Evolutionary conservation across 2,113 vertebrate species (phyloP), one percentile per base, ranked within the genome.

Genomic region (Oplegnathus fasciatus): DNA sequence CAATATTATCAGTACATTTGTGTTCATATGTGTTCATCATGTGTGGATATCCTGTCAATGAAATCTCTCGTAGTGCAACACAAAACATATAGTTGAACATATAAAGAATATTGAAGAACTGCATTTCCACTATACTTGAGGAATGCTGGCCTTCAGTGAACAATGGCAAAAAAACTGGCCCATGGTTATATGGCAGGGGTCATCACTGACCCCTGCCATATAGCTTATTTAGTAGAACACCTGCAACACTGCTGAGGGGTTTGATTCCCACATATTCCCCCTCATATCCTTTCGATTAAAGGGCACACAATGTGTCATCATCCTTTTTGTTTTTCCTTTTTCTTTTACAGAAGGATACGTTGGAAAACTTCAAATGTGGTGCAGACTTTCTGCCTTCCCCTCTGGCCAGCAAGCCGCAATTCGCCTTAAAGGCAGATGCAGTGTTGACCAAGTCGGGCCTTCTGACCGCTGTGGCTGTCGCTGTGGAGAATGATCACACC

Each of bases 381-480:
- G 97, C 92, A 0, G 98, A 99, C 74, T 98, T 98, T 90, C 93
- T 99, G 71, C 97, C 97, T 0, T 98, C 99, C 61, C 98, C 98
- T 1, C 92, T 99, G 93, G 98, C 97, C 89, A 98, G 97, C 86
- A 97, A 90, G 73, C 88, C 93, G 0, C 78, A 30, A 40, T 95
- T 83, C 1, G 95, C 94, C 79, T 88, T 96, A 82, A 76, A 86
- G 75, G 82, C 87, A 20, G 14, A 86, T 0, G 67, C 88, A 4
- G 68, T 79, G 20, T 85, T 91, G 83, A 84, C 73, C 84, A 84
- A 15, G 65, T 77, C 94, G 14, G 95, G 95, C 83, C 86, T 96
- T 32, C 93, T 96, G 89, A 98, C 97, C 0, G 96, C 98, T 0
- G 97, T 99, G 84, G 96, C 96, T 0, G 96, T 98, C 34, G 92